Evolutionary conservation across 2,113 vertebrate species (phyloP), one percentile per base, ranked within the genome.

Genomic region (Thomomys bottae): DNA sequence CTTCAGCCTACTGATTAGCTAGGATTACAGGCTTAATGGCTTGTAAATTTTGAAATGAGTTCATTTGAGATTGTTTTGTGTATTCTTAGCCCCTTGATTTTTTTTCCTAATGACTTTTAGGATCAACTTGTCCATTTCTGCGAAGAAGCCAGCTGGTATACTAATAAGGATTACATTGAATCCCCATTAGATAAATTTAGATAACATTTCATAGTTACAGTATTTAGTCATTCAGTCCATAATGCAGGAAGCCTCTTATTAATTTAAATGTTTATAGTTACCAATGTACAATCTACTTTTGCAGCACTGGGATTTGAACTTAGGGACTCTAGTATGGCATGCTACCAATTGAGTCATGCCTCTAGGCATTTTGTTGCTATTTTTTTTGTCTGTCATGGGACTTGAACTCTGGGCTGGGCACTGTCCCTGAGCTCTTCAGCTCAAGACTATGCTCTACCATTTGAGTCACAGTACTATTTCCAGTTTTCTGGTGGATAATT

Each of bases 31-130:
- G 49, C 15, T 17, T 54, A 54, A 54, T 54, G 49, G 49, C 17
- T 54, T 14, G 15, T 54, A 78, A 85, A 30, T 85, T 90, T 81
- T 75, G 24, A 84, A 87, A 34, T 87, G 8, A 72, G 5, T 75
- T 34, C 85, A n/a, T 57, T 90, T 45, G 85, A 68, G 64, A 61
- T 68, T 81, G 32, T 72, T 81, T 71, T 72, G 57, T 14, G 18
- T 87, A 2, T 85, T 36, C 14, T 81, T 64, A 42, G 14, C 84
- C 42, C 8, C 28, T 88, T 80, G 17, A 66, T 68, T 93, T 88
- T 67, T 90, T 94, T 94, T 57, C 24, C 34, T 4, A 57, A 57
- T 40, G 80, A 85, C 85, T 77, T 90, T 85, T 85, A 91, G n/a
- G 45, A 82, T 28, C 32, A 73, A 14, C 6, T 72, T 82, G 24